These are phyloP conservation scores for Drosophila repleta DNA, from an alignment of 1,140 invertebrate genomes.

Conservation along the genomic window DNA sequence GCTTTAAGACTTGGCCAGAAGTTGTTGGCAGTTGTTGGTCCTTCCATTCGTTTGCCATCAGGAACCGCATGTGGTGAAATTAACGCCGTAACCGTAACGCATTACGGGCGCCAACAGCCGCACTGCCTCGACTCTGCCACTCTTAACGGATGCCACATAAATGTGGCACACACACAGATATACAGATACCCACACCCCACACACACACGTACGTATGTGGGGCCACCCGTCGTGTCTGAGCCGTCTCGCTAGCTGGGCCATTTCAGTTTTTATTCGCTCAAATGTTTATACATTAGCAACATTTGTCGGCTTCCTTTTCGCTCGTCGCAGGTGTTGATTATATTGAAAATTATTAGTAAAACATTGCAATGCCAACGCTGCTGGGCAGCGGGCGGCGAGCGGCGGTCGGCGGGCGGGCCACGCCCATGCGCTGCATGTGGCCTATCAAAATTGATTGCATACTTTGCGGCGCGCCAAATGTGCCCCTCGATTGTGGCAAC, in stretches of 20 bases:
- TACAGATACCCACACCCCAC: background rate
- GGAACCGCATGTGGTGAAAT: conserved; percentile 64
- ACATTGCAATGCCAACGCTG: conserved; percentile 54
- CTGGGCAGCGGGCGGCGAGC: background rate
- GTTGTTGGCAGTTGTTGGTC: conserved; percentile 5
- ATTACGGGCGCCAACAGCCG: conserved; percentile 44
- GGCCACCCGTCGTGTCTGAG: conserved; percentile 1
- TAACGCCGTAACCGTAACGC: conserved; percentile 51
- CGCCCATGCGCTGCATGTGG: conserved; percentile 57
- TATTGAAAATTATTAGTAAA: conserved; percentile 79
- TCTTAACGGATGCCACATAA: conserved; percentile 18
- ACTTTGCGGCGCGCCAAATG: conserved; percentile 68
- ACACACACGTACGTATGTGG: background rate
- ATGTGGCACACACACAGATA: conserved; percentile 11
- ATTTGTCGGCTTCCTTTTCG: conserved; percentile 47
- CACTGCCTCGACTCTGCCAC: conserved; percentile 1
- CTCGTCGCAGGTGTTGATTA: conserved; percentile 75
- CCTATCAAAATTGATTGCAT: conserved; percentile 76
- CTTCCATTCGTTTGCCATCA: background rate
- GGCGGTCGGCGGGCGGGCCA: background rate
- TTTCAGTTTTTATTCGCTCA: conserved; percentile 63
- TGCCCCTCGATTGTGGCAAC: conserved; percentile 11
- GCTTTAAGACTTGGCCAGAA: conserved; percentile 22
- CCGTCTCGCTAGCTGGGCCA: conserved; percentile 17
- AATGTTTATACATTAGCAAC: conserved; percentile 79